These are phyloP conservation scores for Hyphantria cunea DNA, from an alignment of 1,140 invertebrate genomes.

Conservation along the genomic window DNA sequence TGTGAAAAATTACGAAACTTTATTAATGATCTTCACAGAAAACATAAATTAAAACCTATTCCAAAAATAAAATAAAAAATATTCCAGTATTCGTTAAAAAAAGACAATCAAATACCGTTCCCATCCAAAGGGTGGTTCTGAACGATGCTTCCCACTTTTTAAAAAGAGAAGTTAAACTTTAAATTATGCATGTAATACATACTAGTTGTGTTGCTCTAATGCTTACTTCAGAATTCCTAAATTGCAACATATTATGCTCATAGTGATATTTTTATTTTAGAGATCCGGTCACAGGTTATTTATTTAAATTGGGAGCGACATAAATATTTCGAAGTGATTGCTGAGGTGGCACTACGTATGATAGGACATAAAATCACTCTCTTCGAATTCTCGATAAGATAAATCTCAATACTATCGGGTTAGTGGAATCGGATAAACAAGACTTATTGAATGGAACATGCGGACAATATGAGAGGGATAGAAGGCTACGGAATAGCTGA, in stretches of 20 bases:
- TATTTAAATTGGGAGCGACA: slow-evolving; percentile 7
- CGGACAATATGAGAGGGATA: slow-evolving; percentile 19
- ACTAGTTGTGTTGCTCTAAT: too few species aligned
- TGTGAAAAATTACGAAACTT: neutral
- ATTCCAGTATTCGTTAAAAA: too few species aligned
- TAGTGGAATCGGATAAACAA: slow-evolving; percentile 18
- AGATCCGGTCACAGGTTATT: neutral
- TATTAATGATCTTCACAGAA: neutral
- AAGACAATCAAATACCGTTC: too few species aligned
- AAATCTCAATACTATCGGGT: slow-evolving; percentile 22
- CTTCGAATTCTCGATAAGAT: slow-evolving; percentile 25
- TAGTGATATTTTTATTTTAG: too few species aligned
- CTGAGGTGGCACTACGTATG: slow-evolving; percentile 16
- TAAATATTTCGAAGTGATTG: slow-evolving; percentile 9
- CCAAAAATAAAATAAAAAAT: too few species aligned
- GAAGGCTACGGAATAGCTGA: slow-evolving; percentile 14
- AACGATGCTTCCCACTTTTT: too few species aligned
- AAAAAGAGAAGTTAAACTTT: too few species aligned
- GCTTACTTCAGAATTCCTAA: too few species aligned
- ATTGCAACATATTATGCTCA: too few species aligned
- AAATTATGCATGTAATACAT: slow-evolving; percentile 7
- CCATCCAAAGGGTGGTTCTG: neutral
- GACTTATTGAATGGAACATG: slow-evolving; percentile 22
- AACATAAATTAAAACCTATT: too few species aligned
- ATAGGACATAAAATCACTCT: slow-evolving; percentile 12